Evolutionary conservation across 2,888 invertebrate genomes (phyloP), one percentile per base, ranked within the genome.

Genomic region (Graphium colonna): DNA sequence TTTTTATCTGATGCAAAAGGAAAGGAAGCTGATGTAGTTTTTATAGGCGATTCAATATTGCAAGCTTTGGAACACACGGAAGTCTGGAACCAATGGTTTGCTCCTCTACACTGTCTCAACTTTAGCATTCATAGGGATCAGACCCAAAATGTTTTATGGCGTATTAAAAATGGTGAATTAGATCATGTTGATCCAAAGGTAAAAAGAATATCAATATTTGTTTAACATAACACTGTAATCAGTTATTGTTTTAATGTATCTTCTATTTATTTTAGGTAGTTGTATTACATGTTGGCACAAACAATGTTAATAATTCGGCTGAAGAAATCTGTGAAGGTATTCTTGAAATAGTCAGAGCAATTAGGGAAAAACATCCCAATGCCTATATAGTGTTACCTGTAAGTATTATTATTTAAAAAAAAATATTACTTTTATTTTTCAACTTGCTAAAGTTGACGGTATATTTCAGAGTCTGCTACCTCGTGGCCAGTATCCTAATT

Each of bases 1-100:
- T 97, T 96, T 82, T 90, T 97, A 52, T 92, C 92, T 9, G 96
- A 97, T 78, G 95, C 95, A 5, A 94, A 95, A 75, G 97, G 96
- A 68, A 95, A 95, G 82, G 97, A 98, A 82, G 97, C 96, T 10
- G 97, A 98, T 78, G 96, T 97, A 26, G 92, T 97, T 64, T 96
- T 97, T 69, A 92, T 97, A 60, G 98, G 97, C 0, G 98, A 97
- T 82, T 96, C 96, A 42, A 92, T 97, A 62, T 89, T 97, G 56
- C 94, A 95, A 82, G 93, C 95, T 44, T 82, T 97, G 66, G 94
- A 94, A 71, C 94, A 95, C 67, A 95, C 95, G 13, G 95, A 95
- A 83, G 92, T 96, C 45, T 98, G 97, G 97, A 94, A 95, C 74
- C 94, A 95, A 68, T 93, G 95, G 88, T 97, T 97, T 91, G 96